A percentile compares a stretch with the other conserved stretches of the same genome.
phyloP scores from a whole-genome alignment of 2,113 vertebrate species.

The Tauraco erythrolophus region DNA sequence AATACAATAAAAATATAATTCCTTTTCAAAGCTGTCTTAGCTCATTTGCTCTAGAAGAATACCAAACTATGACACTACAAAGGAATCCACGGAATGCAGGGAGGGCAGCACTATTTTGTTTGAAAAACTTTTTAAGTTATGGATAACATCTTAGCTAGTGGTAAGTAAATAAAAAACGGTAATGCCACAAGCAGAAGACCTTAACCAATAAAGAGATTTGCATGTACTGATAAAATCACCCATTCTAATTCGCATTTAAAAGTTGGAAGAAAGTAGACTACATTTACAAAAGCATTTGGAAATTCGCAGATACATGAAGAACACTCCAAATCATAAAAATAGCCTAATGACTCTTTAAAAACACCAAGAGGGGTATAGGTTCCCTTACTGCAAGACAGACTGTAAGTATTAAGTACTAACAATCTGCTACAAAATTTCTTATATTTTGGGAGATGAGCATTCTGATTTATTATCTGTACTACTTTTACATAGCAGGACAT shows the following conservation, averaged over 20 bases:
- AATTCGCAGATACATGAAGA: not conserved
- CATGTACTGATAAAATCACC: not conserved
- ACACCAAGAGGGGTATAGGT: not conserved
- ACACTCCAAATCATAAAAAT: not conserved
- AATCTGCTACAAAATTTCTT: not conserved
- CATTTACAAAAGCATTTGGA: not conserved
- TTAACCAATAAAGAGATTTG: not conserved
- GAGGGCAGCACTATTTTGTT: not conserved
- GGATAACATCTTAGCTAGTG: not conserved
- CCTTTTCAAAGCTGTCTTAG: not conserved
- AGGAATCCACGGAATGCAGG: not conserved
- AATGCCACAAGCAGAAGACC: not conserved
- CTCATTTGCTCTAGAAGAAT: not conserved
- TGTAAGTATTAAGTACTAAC: not conserved
- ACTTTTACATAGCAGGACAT: not conserved
- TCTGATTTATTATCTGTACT: rapidly evolving
- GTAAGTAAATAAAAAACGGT: not conserved
- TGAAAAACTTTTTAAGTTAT: not conserved
- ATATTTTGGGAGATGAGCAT: not conserved
- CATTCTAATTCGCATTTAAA: not conserved
- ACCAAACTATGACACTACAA: not conserved
- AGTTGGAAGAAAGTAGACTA: not conserved
- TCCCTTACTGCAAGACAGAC: not conserved
- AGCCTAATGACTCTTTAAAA: not conserved
- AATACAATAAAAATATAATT: not conserved